Base-by-base conservation (phyloP, 2,113 vertebrate species). In the Corythaixoides concolor region DNA sequence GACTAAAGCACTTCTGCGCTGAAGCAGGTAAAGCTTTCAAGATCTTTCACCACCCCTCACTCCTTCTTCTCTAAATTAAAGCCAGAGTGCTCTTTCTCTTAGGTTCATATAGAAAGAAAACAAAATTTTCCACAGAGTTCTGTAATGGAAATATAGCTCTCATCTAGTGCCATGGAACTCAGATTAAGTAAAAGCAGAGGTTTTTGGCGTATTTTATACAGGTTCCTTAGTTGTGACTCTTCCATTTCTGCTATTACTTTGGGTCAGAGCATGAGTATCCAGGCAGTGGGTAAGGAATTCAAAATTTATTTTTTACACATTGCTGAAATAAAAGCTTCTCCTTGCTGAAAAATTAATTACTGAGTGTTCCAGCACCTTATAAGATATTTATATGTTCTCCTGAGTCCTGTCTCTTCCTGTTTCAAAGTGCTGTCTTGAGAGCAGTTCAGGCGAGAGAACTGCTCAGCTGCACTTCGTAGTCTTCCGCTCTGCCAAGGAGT, bases 341-440 rank as follows among this genome's bases (percentile, higher is more conserved):
- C 92, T 96, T 97, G 87, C 87, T 98, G 90, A 98, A 97, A 97
- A 98, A 97, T 98, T 97, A 98, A 98, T 98, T 94, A 82, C 74
- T 79, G 67, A 91, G 43, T 95, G 87, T 97, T 98, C 96, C 94
- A 96, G 93, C 91, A 73, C 91, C 95, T 97, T 97, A 94, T 97
- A 97, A 97, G 94, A 97, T 98, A 97, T 97, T 97, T 97, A 97
- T 97, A 85, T 94, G 91, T 91, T 96, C 93, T 91, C 76, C 68
- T 47, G 92, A 93, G 88, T 74, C 92, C 84, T 92, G 80, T 91
- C 88, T 97, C 80, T 97, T 96, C 88, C 88, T 97, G 68, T 96
- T 89, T 95, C 83, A 47, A 85, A 95, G 88, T 91, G 75, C 94
- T 79, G 81, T 93, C 93, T 95, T 88, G 90, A 98, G 89, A 97